phyloP scores from a whole-genome alignment of 2,113 vertebrate species.

The Epinephelus lanceolatus region DNA sequence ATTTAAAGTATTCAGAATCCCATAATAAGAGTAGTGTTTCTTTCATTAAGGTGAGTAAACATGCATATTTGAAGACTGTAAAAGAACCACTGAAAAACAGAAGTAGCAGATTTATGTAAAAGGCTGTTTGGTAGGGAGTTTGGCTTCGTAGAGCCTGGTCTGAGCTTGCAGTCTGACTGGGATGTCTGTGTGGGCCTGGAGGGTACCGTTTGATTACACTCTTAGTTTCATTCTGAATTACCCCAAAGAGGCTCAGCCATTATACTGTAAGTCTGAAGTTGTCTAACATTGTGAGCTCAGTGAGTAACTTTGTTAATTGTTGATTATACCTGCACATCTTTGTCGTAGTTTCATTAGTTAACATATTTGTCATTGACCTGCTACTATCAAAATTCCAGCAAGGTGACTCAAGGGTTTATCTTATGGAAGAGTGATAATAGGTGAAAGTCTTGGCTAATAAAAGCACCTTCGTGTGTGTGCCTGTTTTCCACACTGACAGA shows the following conservation, averaged over 20 bases:
- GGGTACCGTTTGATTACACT: neutral
- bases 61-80: neutral
- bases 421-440: neutral
- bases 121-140: neutral
- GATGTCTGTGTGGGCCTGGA: neutral
- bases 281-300: neutral
- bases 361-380: neutral
- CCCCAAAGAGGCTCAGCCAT: neutral
- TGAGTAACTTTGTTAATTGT: neutral
- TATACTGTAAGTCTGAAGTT: neutral
- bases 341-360: neutral
- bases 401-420: neutral
- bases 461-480: neutral
- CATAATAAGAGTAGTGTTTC: neutral
- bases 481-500: neutral
- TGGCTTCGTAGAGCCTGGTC: neutral
- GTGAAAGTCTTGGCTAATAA: constrained; percentile 17
- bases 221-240: neutral
- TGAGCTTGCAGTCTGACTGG: neutral
- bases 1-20: neutral
- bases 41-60: neutral
- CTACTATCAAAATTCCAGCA: neutral
- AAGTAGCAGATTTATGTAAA: neutral
- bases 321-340: neutral
- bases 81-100: neutral